Conservation (phyloP, 2,888 invertebrate genomes). For the Hydrotaea diabolus region DNA sequence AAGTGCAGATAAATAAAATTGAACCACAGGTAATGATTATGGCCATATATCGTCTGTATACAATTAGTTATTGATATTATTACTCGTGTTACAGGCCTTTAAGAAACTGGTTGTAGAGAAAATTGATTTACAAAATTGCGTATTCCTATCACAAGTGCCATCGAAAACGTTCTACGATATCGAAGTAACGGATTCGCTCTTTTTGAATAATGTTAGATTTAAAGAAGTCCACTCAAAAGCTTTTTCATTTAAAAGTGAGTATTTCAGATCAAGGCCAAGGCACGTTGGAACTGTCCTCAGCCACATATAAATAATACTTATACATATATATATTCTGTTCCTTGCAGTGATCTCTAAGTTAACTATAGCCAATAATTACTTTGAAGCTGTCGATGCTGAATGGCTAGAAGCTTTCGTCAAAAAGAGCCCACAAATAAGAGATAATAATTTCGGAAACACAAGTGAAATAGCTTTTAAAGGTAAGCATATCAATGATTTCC, state of each 20-base stretch:
- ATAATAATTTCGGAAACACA: conserved; percentile 77
- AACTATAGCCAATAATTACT: conserved; percentile 76
- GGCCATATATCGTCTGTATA: neutral
- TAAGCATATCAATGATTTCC: conserved; percentile 51
- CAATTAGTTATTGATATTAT: neutral
- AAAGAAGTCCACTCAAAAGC: conserved; percentile 86
- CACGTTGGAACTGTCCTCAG: too few relatives aligned
- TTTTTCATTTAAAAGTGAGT: conserved; percentile 82
- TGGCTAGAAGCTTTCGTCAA: conserved; percentile 77
- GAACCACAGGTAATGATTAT: conserved; percentile 80
- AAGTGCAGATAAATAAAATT: conserved; percentile 84
- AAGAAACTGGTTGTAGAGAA: conserved; percentile 88
- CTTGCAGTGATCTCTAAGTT: conserved; percentile 76
- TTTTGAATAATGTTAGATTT: conserved; percentile 85
- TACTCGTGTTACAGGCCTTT: conserved; percentile 83
- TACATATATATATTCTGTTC: neutral
- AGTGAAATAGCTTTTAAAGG: conserved; percentile 78
- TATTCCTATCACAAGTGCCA: conserved; percentile 83
- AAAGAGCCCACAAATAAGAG: conserved; percentile 75
- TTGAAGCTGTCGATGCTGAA: conserved; percentile 77
- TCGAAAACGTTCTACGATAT: conserved; percentile 89
- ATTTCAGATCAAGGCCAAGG: neutral
- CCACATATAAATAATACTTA: neutral
- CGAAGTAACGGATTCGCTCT: conserved; percentile 85
- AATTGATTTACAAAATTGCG: conserved; percentile 85